Conservation (phyloP, 35 echinoderm and acorn worm species). For the Stichopus chloronotus region DNA sequence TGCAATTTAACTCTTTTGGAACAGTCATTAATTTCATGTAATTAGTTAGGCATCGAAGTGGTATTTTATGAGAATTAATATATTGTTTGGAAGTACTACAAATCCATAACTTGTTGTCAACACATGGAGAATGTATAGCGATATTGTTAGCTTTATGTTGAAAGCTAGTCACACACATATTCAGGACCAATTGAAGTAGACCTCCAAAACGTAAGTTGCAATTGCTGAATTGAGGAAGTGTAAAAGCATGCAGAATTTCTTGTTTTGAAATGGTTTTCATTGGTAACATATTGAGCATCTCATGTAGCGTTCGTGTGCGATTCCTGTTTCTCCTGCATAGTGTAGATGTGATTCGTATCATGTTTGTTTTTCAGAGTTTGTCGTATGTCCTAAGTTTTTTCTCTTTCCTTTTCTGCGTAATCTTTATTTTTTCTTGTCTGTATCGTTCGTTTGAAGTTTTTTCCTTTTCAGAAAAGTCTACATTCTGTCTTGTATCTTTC, state of each 20-base stretch:
- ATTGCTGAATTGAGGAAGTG: not conserved
- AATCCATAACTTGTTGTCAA: no score
- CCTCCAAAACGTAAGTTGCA: not conserved
- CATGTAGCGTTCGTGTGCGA: no score
- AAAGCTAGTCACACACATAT: no score
- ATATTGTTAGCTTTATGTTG: no score
- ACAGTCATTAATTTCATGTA: not conserved
- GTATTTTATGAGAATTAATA: not conserved
- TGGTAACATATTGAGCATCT: no score
- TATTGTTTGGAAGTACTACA: conserved; percentile 13
- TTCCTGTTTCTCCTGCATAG: no score
- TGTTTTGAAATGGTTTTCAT: no score
- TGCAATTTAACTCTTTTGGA: conserved; percentile 35
- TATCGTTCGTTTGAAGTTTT: not conserved
- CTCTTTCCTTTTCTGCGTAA: not conserved
- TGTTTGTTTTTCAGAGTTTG: no score
- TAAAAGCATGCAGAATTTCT: no score
- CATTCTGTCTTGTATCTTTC: not conserved
- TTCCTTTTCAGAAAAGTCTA: not conserved
- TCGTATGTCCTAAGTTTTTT: not conserved
- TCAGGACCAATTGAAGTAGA: no score
- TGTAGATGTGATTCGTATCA: no score
- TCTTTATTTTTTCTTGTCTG: not conserved
- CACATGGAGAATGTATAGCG: no score
- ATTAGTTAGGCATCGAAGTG: not conserved